A percentile compares a stretch with the other conserved stretches of the same genome.
Conservation (phyloP, 1,140 invertebrate genomes). For the Habropoda laboriosa region DNA sequence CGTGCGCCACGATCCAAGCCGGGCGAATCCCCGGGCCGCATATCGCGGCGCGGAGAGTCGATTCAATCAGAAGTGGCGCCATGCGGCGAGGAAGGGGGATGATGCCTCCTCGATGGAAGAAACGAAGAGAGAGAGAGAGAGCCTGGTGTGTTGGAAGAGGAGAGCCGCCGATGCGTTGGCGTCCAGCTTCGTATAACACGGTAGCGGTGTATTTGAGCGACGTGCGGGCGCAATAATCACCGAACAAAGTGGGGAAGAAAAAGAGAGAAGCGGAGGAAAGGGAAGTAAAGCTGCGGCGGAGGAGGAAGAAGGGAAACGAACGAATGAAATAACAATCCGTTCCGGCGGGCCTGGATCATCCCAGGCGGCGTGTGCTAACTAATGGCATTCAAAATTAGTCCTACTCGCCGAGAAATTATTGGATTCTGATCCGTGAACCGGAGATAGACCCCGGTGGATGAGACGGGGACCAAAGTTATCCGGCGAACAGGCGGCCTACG, state of each 20-base stretch:
- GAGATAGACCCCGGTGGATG: not conserved
- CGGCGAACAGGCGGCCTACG: conserved; percentile 44
- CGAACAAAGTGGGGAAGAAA: conserved; percentile 13
- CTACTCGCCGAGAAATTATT: conserved; percentile 73
- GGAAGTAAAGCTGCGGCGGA: not conserved
- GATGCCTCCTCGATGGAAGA: not conserved
- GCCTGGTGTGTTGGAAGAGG: not conserved
- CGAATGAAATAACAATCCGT: conserved; percentile 73
- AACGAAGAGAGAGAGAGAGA: conserved; percentile 15
- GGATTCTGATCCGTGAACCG: conserved; percentile 51
- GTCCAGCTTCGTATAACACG: conserved; percentile 69
- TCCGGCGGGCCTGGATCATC: conserved; percentile 54
- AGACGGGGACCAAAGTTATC: conserved; percentile 62
- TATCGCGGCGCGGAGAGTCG: conserved; percentile 61
- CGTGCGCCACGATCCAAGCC: conserved; percentile 30
- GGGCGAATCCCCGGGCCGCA: conserved; percentile 43
- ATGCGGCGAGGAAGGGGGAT: conserved; percentile 41
- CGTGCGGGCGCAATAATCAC: conserved; percentile 50
- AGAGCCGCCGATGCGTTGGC: conserved; percentile 68
- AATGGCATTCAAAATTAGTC: conserved; percentile 80
- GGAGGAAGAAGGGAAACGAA: conserved; percentile 45
- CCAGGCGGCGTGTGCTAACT: conserved; percentile 75
- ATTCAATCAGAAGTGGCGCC: conserved; percentile 78
- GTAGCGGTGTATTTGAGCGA: conserved; percentile 65
- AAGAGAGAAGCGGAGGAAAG: not conserved